Evolutionary conservation across 2,113 vertebrate genomes (phyloP).

Genomic region (Lepus timidus): DNA sequence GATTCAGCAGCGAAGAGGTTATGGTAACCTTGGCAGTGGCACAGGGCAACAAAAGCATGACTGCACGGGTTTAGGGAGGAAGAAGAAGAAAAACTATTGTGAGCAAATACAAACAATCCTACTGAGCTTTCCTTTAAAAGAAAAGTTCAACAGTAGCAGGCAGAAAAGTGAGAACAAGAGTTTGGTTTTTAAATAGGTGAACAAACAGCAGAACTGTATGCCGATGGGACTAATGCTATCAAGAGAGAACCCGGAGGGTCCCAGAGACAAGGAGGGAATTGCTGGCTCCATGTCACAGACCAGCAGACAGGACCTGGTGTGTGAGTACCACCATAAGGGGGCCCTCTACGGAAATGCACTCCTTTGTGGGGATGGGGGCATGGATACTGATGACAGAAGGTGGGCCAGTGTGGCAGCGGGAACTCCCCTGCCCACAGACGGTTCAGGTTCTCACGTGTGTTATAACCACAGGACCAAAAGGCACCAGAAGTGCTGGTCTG

Average conservation of each 20-base stretch:
- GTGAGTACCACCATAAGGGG: too few species aligned
- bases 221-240: not conserved
- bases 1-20: not conserved
- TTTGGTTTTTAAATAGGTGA: not conserved
- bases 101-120: not conserved
- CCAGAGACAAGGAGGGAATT: not conserved
- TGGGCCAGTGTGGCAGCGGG: too few species aligned
- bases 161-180: not conserved
- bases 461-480: not conserved
- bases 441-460: not conserved
- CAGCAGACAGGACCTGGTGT: not conserved
- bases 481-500: not conserved
- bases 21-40: not conserved
- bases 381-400: not conserved
- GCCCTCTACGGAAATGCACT: not conserved
- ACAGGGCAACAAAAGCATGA: not conserved
- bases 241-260: not conserved
- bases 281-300: not conserved
- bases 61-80: too few species aligned
- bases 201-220: not conserved
- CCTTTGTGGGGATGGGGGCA: not conserved
- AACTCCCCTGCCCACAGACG: not conserved
- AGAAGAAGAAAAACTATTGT: not conserved
- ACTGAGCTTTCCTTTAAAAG: not conserved
- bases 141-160: not conserved